Conservation (phyloP, 2,888 invertebrate species). For the Lamproptera curius region DNA sequence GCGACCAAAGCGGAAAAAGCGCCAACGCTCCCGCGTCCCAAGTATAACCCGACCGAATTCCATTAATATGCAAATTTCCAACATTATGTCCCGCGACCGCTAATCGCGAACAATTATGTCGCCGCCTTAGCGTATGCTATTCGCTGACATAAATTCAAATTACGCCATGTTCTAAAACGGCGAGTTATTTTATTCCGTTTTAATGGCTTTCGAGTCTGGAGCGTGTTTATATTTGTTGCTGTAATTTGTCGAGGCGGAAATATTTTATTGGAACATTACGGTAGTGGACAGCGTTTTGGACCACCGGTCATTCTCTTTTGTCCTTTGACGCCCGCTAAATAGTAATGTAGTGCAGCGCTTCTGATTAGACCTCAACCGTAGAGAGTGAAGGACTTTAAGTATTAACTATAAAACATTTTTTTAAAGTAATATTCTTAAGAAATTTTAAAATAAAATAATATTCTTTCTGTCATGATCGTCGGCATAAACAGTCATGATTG, state of each 20-base stretch:
- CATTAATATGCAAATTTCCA: constrained; percentile 18
- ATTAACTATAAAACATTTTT: too few relatives aligned
- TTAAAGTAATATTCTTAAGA: too few relatives aligned
- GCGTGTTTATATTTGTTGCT: not conserved
- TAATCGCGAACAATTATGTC: constrained; percentile 17
- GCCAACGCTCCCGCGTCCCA: not conserved
- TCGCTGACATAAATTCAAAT: constrained; percentile 18
- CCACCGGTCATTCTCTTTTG: too few relatives aligned
- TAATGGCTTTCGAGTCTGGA: constrained; percentile 8
- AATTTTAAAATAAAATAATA: too few relatives aligned
- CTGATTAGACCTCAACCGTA: too few relatives aligned
- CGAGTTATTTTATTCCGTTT: constrained; percentile 7
- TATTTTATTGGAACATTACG: not conserved
- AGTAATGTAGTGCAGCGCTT: too few relatives aligned
- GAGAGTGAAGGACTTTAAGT: too few relatives aligned
- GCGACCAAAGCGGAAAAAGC: not conserved
- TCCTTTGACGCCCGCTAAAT: too few relatives aligned
- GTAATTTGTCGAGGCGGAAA: not conserved
- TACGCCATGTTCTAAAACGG: constrained; percentile 7
- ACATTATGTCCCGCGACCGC: constrained; percentile 12
- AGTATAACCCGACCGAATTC: constrained; percentile 1
- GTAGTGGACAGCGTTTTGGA: too few relatives aligned
- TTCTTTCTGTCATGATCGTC: too few relatives aligned
- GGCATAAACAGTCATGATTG: too few relatives aligned
- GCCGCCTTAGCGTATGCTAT: constrained; percentile 14